Evolutionary conservation across 1,140 invertebrate species (phyloP).

Genomic region (Procambarus virginalis): DNA sequence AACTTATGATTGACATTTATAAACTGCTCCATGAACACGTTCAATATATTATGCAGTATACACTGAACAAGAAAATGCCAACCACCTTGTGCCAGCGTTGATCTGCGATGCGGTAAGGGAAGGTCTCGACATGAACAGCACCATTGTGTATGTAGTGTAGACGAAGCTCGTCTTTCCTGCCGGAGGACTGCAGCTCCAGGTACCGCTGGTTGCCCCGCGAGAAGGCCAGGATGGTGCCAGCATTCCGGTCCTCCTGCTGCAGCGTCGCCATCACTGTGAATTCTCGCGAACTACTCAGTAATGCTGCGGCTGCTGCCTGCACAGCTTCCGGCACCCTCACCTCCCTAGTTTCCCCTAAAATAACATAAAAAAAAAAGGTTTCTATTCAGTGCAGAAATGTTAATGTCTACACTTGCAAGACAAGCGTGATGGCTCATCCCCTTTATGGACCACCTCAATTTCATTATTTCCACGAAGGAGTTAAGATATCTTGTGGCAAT

Average conservation of each 20-base stretch:
- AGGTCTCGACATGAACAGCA: slow-evolving; percentile 85
- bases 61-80: no score
- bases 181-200: slow-evolving; percentile 92
- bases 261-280: slow-evolving; percentile 86
- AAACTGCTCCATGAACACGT: no score
- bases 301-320: slow-evolving; percentile 80
- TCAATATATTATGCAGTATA: no score
- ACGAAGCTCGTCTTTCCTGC: slow-evolving; percentile 85
- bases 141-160: slow-evolving; percentile 79
- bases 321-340: slow-evolving; percentile 81
- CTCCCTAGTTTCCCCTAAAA: slow-evolving; percentile 82
- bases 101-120: slow-evolving; percentile 89
- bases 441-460: no score
- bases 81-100: slow-evolving; percentile 83
- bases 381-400: no score
- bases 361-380: neutral
- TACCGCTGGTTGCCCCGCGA: slow-evolving; percentile 81
- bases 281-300: slow-evolving; percentile 83
- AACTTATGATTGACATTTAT: no score
- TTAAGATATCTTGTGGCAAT: no score
- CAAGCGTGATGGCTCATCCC: no score
- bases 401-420: no score
- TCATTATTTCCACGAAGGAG: no score
- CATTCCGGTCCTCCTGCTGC: slow-evolving; percentile 86
- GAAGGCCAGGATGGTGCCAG: slow-evolving; percentile 87